Evolutionary conservation across 2,113 vertebrate species (phyloP), one percentile per base, ranked within the genome.

Genomic region (Pluvianellus socialis): DNA sequence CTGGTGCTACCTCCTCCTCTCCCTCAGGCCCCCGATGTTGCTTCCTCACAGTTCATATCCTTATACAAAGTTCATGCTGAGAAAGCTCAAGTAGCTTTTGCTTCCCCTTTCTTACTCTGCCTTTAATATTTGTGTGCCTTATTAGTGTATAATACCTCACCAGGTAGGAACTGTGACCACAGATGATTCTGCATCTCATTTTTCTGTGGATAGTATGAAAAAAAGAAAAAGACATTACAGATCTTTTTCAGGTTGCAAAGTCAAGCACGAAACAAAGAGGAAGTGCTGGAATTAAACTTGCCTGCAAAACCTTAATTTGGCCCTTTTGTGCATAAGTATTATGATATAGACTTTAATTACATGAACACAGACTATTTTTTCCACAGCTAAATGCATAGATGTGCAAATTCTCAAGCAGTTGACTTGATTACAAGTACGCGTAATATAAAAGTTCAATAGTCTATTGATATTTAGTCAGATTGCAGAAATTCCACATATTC

Each of bases 381-480:
- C 84, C 85, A 83, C 82, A 86, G 91, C 74, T 88, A 97, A 94
- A 96, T 97, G 84, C 94, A 88, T 90, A 70, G 97, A 96, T 92
- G 85, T 90, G 91, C 94, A 96, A 85, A 96, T 96, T 96, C 85
- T 95, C 91, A 95, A 97, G 94, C 77, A 75, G 90, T 90, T 94
- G 88, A 94, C 91, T 97, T 97, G 94, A 97, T 97, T 97, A 93
- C 93, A 92, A 96, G 96, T 82, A 71, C 22, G 70, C 85, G 67
- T 89, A 92, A 94, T 92, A 96, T 83, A 96, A 96, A 97, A 97
- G 97, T 97, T 97, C 97, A 97, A 97, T 95, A 96, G 96, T 81
- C 94, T 96, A 95, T 97, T 97, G 95, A 97, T 97, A 97, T 96
- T 97, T 92, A 96, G 91, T 85, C 94, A 95, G 88, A 96, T 93